A percentile compares a stretch with the other conserved stretches of the same genome.
Evolutionary conservation across 2,888 invertebrate genomes (phyloP).

Genomic region (Drosophila meridiana): DNA sequence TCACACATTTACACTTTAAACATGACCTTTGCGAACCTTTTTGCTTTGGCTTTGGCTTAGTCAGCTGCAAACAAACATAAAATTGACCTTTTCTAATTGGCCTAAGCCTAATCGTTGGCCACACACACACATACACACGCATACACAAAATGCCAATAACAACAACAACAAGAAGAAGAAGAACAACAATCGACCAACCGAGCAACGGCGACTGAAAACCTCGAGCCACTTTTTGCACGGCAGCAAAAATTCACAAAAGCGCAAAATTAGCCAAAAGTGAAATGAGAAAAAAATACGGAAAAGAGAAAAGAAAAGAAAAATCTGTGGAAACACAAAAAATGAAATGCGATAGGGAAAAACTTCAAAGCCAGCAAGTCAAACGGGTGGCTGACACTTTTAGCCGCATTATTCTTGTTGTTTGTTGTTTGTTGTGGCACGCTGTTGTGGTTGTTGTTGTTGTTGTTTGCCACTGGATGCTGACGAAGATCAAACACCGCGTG

Average conservation of each 20-base stretch:
- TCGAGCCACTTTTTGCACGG: constrained; percentile 29
- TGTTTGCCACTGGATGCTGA: constrained; percentile 58
- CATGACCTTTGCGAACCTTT: constrained; percentile 17
- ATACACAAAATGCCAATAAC: constrained; percentile 12
- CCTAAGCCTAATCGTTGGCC: constrained; percentile 33
- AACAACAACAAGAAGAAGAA: not conserved
- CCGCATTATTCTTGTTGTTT: constrained; percentile 29
- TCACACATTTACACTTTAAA: not conserved
- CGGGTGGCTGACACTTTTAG: constrained; percentile 49
- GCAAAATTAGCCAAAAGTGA: constrained; percentile 51
- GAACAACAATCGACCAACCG: not conserved
- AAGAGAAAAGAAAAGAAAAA: constrained; percentile 14
- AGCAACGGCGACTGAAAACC: constrained; percentile 17
- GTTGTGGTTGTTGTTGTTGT: constrained; percentile 39
- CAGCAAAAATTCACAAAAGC: constrained; percentile 50
- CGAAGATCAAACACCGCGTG: constrained; percentile 75
- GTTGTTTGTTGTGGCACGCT: constrained; percentile 23
- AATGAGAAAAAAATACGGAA: constrained; percentile 7
- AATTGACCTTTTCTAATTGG: constrained; percentile 42
- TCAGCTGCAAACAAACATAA: constrained; percentile 30
- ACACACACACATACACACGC: not conserved
- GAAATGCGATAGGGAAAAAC: constrained; percentile 39
- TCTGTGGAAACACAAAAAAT: constrained; percentile 4
- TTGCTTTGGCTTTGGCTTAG: constrained; percentile 9
- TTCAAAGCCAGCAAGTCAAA: constrained; percentile 59